Evolutionary conservation across 2,113 vertebrate genomes (phyloP), one percentile per base, ranked within the genome.

Genomic region (Gyps fulvus): DNA sequence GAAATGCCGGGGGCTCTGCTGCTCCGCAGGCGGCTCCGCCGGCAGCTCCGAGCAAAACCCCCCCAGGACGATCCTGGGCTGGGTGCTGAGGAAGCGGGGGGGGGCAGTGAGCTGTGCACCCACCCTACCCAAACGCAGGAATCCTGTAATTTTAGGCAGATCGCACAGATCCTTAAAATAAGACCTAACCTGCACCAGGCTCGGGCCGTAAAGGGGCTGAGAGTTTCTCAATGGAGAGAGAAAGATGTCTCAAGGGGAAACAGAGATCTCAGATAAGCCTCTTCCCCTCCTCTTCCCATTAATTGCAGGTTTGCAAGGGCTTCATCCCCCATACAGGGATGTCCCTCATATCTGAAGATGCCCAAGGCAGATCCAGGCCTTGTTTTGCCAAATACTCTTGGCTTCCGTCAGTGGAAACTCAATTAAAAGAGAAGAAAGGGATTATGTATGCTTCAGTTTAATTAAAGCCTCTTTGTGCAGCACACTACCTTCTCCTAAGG

Each of bases 21-120:
- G 38, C 45, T 36, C 18, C 2, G 1, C 3, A 2, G 54, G 20
- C 11, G 2, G 38, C 45, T 36, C 18, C 2, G 1, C 2, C 2
- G 54, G 20, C 34, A 6, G 19, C 72, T n/a, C 31, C 2, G 2
- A 61, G 45, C 11, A 25, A 54, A 45, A 18, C 22, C 10, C 27
- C 36, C 23, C 16, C 1, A 1, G 27, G 52, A 26, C 0, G 4
- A 43, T 25, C 47, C 34, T 32, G 5, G 3, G 10, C 6, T 42
- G 21, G 40, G 20, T 16, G n/a, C 29, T 11, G 42, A 42, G 42
- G 61, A 49, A 19, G 15, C 5, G 1, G 4, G 27, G 5, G 17
- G 32, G 32, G 18, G 7, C 40, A 36, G 18, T 7, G 6, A 38
- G 29, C 49, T 16, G 38, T 17, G 69, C 32, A n/a, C 31, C 2